A percentile compares a stretch with the other conserved stretches of the same genome.
phyloP scores from a whole-genome alignment of 2,888 invertebrate species.

The Pyrocoelia pectoralis region DNA sequence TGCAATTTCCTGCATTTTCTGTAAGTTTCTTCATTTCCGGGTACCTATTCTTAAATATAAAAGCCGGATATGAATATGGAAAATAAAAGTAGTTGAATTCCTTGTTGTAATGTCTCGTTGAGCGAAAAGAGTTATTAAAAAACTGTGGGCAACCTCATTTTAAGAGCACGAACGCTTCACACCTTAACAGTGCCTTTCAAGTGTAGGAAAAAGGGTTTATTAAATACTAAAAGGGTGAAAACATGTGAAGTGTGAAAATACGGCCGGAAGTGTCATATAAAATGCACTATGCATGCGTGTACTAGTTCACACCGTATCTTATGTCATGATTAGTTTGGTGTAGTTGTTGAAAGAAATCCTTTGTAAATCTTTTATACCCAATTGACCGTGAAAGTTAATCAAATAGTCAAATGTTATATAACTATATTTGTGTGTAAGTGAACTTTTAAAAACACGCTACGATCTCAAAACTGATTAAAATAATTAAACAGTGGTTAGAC shows the following conservation, averaged over 20 bases:
- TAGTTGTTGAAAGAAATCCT: too few species aligned
- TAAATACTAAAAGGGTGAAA: constrained; percentile 35
- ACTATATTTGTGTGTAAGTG: too few species aligned
- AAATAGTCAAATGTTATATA: too few species aligned
- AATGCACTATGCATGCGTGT: constrained; percentile 28
- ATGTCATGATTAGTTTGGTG: constrained; percentile 13
- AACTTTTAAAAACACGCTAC: too few species aligned
- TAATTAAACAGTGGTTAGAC: too few species aligned
- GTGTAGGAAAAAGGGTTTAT: constrained; percentile 31
- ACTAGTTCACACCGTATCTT: constrained; percentile 23
- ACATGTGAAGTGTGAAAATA: constrained; percentile 36
- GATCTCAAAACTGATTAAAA: too few species aligned
- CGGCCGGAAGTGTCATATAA: constrained; percentile 34
- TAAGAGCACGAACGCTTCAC: constrained; percentile 32
- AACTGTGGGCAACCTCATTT: constrained; percentile 15
- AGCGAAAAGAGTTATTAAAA: constrained; percentile 10
- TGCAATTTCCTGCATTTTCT: constrained; percentile 11
- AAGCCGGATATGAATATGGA: constrained; percentile 15
- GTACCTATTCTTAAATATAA: constrained; percentile 10
- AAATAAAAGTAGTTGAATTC: constrained; percentile 7
- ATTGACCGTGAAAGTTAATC: too few species aligned
- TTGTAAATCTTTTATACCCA: too few species aligned
- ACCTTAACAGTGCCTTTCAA: constrained; percentile 29
- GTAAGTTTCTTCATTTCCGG: constrained; percentile 13
- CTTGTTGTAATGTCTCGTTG: constrained; percentile 6